phyloP scores from a whole-genome alignment of 2,888 invertebrate genomes.

The Siphlonurus alternatus region DNA sequence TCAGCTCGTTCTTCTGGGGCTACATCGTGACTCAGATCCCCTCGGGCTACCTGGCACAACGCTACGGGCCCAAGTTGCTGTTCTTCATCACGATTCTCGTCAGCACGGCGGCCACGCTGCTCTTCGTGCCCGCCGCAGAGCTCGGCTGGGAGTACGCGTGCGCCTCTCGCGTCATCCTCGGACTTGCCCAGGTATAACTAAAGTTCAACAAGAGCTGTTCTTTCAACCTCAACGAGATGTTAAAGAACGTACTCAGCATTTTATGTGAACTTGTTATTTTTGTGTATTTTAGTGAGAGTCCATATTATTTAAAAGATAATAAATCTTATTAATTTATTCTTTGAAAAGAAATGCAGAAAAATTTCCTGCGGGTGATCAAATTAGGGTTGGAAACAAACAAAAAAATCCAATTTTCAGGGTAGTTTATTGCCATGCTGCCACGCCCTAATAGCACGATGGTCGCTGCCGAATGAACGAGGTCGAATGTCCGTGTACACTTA shows the following conservation, averaged over 20 bases:
- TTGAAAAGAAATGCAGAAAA: too few species aligned
- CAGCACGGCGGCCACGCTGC: constrained; percentile 43
- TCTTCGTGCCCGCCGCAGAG: constrained; percentile 50
- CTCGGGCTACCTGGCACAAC: constrained; percentile 4
- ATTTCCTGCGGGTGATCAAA: too few species aligned
- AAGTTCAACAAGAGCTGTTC: too few species aligned
- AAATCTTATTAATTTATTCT: too few species aligned
- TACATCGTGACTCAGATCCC: constrained; percentile 20
- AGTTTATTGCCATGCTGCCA: constrained; percentile 4
- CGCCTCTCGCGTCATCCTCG: constrained; percentile 48
- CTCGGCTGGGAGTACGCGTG: constrained; percentile 45
- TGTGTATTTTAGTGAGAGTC: too few species aligned
- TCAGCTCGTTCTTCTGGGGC: too few species aligned
- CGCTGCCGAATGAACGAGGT: constrained; percentile 6
- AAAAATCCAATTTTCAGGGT: too few species aligned
- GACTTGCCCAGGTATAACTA: constrained; percentile 44
- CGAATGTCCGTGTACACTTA: constrained; percentile 7
- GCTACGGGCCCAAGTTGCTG: constrained; percentile 55
- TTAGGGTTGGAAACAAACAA: too few species aligned
- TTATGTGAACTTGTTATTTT: too few species aligned
- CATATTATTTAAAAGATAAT: too few species aligned
- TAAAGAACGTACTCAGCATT: too few species aligned
- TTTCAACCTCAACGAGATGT: too few species aligned
- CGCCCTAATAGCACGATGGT: constrained; percentile 7
- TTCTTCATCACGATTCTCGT: constrained; percentile 33